Evolutionary conservation across 2,113 vertebrate species (phyloP).

Genomic region (Procapra przewalskii): DNA sequence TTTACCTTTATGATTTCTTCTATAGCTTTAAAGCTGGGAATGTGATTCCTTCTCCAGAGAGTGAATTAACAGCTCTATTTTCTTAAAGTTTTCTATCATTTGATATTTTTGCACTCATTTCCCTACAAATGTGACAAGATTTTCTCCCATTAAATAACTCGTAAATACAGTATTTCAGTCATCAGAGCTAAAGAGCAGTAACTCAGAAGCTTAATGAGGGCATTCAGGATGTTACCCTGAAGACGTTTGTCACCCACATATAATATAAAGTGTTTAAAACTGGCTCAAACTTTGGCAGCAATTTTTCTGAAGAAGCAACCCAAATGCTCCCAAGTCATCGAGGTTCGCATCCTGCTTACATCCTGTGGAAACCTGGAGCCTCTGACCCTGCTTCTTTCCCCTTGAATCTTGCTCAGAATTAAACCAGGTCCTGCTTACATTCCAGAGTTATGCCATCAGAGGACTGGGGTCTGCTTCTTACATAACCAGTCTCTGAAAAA

Average conservation of each 20-base stretch:
- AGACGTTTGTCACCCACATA: not conserved
- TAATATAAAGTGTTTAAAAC: not conserved
- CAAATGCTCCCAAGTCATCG: not conserved
- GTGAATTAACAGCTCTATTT: not conserved
- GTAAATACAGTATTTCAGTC: not conserved
- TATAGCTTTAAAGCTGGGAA: not conserved
- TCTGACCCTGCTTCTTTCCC: not conserved
- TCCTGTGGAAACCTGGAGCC: not conserved
- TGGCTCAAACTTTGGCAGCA: not conserved
- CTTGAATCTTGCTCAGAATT: not conserved
- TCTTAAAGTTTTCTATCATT: not conserved
- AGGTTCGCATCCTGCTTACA: not conserved
- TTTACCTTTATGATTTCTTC: not conserved
- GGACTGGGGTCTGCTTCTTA: not conserved
- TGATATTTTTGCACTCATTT: not conserved
- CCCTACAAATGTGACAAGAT: not conserved
- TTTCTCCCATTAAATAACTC: not conserved
- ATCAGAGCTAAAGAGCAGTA: not conserved
- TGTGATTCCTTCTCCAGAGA: not conserved
- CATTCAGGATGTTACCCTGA: not conserved
- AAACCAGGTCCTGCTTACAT: not conserved
- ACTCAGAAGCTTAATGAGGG: not conserved
- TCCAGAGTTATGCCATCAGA: not conserved
- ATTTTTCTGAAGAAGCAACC: not conserved
- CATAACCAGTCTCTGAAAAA: constrained; percentile 35